Conservation (phyloP, 2,797 vertebrate species). For the Myotis pilosus region DNA sequence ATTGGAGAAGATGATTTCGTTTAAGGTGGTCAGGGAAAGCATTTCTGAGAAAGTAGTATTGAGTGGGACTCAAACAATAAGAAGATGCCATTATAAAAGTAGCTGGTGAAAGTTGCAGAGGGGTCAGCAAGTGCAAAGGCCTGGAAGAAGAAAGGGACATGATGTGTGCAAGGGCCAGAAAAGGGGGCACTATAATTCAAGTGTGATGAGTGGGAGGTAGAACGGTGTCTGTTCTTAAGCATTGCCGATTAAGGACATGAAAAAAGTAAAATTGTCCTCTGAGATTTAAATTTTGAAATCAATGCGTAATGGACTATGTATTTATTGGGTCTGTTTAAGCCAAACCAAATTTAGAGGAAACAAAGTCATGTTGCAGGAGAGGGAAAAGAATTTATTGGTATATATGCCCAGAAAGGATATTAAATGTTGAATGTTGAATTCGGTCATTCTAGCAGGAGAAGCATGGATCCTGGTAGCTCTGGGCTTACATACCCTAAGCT, state of each 20-base stretch:
- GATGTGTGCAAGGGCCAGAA: neutral
- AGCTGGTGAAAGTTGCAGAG: neutral
- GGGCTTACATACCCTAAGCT: neutral
- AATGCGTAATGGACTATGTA: neutral
- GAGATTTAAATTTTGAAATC: neutral
- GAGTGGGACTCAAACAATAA: neutral
- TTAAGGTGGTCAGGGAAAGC: neutral
- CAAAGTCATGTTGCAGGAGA: neutral
- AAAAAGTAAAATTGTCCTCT: neutral
- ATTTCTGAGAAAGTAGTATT: neutral
- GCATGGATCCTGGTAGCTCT: neutral
- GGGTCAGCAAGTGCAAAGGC: neutral
- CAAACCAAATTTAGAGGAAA: slow-evolving; percentile 11
- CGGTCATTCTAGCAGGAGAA: neutral
- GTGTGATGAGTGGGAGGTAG: neutral
- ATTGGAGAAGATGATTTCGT: neutral
- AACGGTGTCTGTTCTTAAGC: neutral
- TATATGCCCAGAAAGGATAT: neutral
- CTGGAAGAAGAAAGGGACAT: neutral
- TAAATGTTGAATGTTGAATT: neutral
- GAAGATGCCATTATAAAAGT: neutral
- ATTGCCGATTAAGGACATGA: neutral
- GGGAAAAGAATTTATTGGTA: neutral
- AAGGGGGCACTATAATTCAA: neutral
- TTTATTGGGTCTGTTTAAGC: neutral